A percentile compares a stretch with the other conserved stretches of the same genome.
Conservation (phyloP, 2,113 vertebrate genomes). For the Ammodytes dubius region DNA sequence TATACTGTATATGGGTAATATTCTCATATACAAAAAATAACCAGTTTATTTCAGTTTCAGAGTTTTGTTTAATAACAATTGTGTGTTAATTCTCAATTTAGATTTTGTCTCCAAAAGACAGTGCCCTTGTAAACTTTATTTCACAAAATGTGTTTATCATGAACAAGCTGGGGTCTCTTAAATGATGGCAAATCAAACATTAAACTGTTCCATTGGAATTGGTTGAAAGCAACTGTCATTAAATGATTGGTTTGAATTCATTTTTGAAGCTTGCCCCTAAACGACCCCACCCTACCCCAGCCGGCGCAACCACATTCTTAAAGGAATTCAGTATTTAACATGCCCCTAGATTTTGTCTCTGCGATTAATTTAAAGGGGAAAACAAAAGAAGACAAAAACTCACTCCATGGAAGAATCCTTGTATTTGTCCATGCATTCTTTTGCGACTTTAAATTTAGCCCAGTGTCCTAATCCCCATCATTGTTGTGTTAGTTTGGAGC, state of each 20-base stretch:
- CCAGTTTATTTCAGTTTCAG: no score
- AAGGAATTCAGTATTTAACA: constrained; percentile 1
- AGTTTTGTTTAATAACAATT: neutral
- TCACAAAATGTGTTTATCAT: neutral
- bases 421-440: constrained; percentile 56
- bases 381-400: neutral
- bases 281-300: constrained; percentile 19
- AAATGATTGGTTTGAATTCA: neutral
- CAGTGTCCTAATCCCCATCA: constrained; percentile 67
- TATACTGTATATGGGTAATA: no score
- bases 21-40: no score
- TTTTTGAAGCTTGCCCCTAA: constrained; percentile 21
- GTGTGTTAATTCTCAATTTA: neutral
- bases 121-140: neutral
- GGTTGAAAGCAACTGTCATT: constrained; percentile 1
- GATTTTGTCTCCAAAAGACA: neutral
- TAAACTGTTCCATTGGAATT: neutral
- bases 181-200: constrained; percentile 8
- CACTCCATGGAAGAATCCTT: constrained; percentile 26
- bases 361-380: neutral
- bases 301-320: neutral
- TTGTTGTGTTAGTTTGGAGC: constrained; percentile 74
- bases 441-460: constrained; percentile 73
- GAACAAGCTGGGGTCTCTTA: constrained; percentile 13
- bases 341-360: neutral